phyloP scores from a whole-genome alignment of 2,113 vertebrate genomes.

The Ceuthmochares aereus region DNA sequence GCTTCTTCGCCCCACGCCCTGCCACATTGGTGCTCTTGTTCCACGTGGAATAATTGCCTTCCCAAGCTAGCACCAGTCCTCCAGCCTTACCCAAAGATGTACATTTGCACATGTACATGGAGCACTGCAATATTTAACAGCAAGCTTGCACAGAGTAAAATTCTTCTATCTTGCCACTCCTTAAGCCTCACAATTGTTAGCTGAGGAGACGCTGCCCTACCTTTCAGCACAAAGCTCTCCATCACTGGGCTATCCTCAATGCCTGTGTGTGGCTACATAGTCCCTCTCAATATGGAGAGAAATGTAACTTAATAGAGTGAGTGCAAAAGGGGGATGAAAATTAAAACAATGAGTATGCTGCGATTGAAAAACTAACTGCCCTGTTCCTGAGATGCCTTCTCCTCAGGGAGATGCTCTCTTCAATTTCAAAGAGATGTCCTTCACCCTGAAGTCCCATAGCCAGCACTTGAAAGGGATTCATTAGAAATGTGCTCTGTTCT shows the following conservation, averaged over 20 bases:
- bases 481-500: not conserved
- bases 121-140: no score
- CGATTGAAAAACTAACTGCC: not conserved
- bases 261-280: rapidly evolving
- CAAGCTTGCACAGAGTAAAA: no score
- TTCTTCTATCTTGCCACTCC: not conserved
- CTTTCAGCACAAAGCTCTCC: not conserved
- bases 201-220: not conserved
- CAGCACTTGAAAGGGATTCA: not conserved
- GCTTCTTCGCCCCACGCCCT: rapidly evolving
- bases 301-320: not conserved
- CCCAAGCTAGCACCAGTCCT: rapidly evolving
- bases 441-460: no score
- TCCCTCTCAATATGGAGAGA: rapidly evolving
- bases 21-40: not conserved
- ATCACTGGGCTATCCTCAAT: not conserved
- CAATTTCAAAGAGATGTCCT: not conserved
- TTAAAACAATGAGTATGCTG: rapidly evolving
- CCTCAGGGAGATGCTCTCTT: not conserved
- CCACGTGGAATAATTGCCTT: rapidly evolving
- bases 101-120: rapidly evolving
- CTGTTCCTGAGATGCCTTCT: rapidly evolving
- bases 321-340: not conserved
- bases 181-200: not conserved
- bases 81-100: no score